These are phyloP conservation scores for Macrosiphum euphorbiae DNA, from an alignment of 2,888 invertebrate genomes.

Conservation along the genomic window DNA sequence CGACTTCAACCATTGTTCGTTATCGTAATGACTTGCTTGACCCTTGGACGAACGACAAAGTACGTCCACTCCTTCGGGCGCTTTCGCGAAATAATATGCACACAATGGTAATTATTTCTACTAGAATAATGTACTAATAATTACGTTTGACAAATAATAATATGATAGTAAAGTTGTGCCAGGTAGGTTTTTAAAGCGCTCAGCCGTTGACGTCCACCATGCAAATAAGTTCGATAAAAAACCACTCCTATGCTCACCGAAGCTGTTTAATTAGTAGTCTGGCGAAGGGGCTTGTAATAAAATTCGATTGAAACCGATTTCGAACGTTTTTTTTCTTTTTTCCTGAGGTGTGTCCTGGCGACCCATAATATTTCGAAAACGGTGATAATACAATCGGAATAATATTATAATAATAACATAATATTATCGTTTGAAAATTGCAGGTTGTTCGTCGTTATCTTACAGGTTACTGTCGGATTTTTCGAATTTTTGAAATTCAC, in stretches of 20 bases:
- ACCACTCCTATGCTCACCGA: background rate
- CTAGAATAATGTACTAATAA: background rate
- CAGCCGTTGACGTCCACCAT: accelerated
- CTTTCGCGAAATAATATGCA: background rate
- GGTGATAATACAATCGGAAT: background rate
- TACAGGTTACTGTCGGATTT: background rate
- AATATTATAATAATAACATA: background rate
- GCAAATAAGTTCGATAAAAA: background rate
- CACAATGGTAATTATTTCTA: background rate
- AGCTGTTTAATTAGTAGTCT: background rate
- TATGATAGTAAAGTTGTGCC: no score
- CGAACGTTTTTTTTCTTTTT: background rate
- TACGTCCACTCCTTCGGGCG: background rate
- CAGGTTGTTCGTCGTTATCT: background rate
- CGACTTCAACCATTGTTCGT: background rate
- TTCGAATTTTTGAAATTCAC: background rate
- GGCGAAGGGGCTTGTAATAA: background rate
- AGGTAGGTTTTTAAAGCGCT: background rate
- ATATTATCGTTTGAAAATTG: background rate
- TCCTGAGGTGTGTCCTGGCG: background rate
- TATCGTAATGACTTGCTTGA: background rate
- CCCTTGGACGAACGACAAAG: background rate
- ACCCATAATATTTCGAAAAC: background rate
- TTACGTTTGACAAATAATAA: background rate
- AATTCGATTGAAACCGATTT: background rate